phyloP scores from a whole-genome alignment of 2,113 vertebrate species.

The Scatophagus argus region DNA sequence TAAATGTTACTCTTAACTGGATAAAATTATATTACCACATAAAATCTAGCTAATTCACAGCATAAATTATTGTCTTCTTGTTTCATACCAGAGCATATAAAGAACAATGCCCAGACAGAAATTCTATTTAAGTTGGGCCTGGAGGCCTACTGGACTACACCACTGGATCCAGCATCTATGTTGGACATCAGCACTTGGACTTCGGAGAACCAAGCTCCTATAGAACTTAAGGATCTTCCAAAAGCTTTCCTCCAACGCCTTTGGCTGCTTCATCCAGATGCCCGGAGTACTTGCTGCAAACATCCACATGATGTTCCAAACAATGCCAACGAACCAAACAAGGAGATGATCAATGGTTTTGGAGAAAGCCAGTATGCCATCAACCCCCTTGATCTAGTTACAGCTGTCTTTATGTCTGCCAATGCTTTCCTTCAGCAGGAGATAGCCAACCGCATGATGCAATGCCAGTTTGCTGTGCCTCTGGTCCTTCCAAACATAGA shows the following conservation, averaged over 20 bases:
- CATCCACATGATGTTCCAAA: not conserved
- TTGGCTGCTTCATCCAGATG: conserved; percentile 74
- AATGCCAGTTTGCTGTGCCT: conserved; percentile 85
- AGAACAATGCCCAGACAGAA: conserved; percentile 60
- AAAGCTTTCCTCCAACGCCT: conserved; percentile 74
- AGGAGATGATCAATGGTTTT: conserved; percentile 32
- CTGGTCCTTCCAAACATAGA: conserved; percentile 83
- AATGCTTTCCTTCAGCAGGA: conserved; percentile 83
- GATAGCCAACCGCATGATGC: conserved; percentile 82
- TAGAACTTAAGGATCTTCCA: conserved; percentile 68
- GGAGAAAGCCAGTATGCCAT: conserved; percentile 51
- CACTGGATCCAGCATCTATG: conserved; percentile 69
- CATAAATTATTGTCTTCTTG: conserved; percentile 1
- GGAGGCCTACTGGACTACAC: conserved; percentile 53
- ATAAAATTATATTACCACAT: not conserved
- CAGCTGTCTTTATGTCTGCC: conserved; percentile 82
- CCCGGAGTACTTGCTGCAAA: conserved; percentile 65
- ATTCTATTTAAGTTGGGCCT: conserved; percentile 71
- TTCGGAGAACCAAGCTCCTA: conserved; percentile 56
- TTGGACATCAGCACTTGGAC: conserved; percentile 72
- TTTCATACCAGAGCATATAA: conserved; percentile 61
- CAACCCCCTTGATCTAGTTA: conserved; percentile 86
- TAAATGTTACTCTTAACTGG: not conserved
- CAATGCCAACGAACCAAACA: not conserved
- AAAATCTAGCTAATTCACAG: not conserved